Percentiles rank a stretch among this genome's conserved stretches.
phyloP scores from a whole-genome alignment of 2,888 invertebrate genomes.

The Diarsia rubi region DNA sequence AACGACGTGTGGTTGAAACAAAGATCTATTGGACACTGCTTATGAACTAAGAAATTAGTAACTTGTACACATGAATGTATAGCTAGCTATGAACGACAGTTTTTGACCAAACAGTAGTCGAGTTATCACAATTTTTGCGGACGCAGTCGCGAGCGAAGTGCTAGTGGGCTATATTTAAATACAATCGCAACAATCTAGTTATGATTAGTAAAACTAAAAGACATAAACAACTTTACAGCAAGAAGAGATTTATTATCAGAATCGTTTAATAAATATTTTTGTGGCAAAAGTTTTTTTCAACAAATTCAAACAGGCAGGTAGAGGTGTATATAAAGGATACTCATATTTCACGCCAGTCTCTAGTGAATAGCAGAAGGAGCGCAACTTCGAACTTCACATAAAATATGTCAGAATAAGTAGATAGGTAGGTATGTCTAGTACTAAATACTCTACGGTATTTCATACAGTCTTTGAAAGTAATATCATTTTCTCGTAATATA shows the following conservation, averaged over 20 bases:
- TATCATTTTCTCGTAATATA: no score
- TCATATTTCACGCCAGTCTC: conserved; percentile 29
- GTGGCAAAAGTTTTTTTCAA: background rate
- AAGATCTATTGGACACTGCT: no score
- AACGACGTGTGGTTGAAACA: no score
- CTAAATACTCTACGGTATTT: background rate
- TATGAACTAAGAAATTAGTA: no score
- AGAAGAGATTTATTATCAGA: background rate
- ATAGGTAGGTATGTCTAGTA: background rate
- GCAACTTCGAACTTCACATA: background rate
- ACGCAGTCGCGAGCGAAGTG: no score
- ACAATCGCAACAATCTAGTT: background rate
- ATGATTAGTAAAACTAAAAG: background rate
- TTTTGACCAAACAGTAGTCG: no score
- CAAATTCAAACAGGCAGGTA: background rate
- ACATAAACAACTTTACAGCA: background rate
- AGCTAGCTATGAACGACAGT: no score
- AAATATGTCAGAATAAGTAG: conserved; percentile 16
- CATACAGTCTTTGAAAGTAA: background rate
- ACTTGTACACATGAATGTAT: no score
- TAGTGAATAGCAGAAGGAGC: background rate
- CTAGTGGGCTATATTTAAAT: background rate
- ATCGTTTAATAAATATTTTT: background rate
- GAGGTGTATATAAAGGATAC: background rate
- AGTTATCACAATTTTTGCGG: no score